phyloP scores from a whole-genome alignment of 2,888 invertebrate species.

The Brachypalpus laphriformis region DNA sequence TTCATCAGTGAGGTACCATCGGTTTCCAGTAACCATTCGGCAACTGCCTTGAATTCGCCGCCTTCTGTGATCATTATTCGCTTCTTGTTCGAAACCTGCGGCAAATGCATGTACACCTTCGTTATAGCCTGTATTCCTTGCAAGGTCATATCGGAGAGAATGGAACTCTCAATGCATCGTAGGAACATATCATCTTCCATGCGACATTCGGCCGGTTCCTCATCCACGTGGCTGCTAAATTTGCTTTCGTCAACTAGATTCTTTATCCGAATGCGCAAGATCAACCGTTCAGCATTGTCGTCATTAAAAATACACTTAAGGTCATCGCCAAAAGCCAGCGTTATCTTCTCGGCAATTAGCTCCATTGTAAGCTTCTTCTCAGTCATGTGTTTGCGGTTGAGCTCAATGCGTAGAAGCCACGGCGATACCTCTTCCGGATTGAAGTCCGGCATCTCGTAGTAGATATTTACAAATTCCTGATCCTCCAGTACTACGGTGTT shows the following conservation, averaged over 20 bases:
- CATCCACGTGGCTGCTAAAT: constrained; percentile 84
- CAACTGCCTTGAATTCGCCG: constrained; percentile 97
- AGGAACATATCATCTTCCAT: constrained; percentile 98
- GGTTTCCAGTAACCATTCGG: constrained; percentile 98
- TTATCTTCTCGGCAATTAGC: constrained; percentile 98
- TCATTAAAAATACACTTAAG: constrained; percentile 99
- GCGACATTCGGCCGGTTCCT: constrained; percentile 71
- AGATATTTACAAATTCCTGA: constrained; percentile 98
- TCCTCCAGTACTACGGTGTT: constrained; percentile 98
- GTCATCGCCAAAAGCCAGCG: constrained; percentile 98
- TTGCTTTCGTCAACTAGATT: constrained; percentile 85
- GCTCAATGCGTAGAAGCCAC: constrained; percentile 97
- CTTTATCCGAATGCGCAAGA: constrained; percentile 97
- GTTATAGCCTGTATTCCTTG: constrained; percentile 97
- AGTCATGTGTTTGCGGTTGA: constrained; percentile 97
- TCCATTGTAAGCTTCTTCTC: constrained; percentile 99
- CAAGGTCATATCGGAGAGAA: constrained; percentile 98
- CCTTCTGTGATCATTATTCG: constrained; percentile 94
- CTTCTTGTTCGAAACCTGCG: constrained; percentile 97
- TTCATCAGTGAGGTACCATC: constrained; percentile 98
- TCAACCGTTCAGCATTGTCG: constrained; percentile 98
- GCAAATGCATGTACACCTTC: constrained; percentile 99
- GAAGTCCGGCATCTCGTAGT: constrained; percentile 99
- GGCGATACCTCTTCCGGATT: constrained; percentile 96
- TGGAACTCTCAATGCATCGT: constrained; percentile 97